Evolutionary conservation across 2,888 invertebrate species (phyloP).

Genomic region (Drosophila maculinotata): DNA sequence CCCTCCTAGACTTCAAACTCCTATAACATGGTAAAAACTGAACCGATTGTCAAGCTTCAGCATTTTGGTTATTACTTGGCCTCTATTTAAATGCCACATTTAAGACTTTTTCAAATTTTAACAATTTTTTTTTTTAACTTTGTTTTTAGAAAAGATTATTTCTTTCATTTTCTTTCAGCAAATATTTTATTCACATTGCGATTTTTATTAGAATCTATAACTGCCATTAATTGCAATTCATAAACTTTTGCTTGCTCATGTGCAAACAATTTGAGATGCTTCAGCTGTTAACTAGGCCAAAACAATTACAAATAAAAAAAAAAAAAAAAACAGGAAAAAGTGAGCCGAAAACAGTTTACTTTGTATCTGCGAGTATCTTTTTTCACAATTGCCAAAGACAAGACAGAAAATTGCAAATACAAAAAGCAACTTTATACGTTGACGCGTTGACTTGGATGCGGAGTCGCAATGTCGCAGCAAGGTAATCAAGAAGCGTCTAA

Average conservation of each 20-base stretch:
- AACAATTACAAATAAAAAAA: conserved; percentile 67
- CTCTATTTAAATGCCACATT: too few species aligned
- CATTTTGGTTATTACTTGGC: too few species aligned
- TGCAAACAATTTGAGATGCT: conserved; percentile 46
- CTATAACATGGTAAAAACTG: too few species aligned
- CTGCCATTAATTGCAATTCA: conserved; percentile 10
- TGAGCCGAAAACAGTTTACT: conserved; percentile 28
- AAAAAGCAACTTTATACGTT: conserved; percentile 60
- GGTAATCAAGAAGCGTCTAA: conserved; percentile 77
- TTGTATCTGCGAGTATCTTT: conserved; percentile 58
- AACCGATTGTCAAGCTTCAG: too few species aligned
- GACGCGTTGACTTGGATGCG: conserved; percentile 37
- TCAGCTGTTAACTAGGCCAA: conserved; percentile 62
- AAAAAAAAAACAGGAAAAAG: conserved; percentile 41
- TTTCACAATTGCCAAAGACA: conserved; percentile 60
- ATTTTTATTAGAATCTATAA: conserved; percentile 6
- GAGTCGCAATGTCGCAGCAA: conserved; percentile 58
- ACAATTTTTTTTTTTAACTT: too few species aligned
- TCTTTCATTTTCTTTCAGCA: too few species aligned
- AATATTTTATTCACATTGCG: background rate
- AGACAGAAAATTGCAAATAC: conserved; percentile 55
- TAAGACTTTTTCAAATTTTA: too few species aligned
- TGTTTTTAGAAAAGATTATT: too few species aligned
- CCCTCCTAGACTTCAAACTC: too few species aligned
- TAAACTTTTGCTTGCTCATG: conserved; percentile 30